These are phyloP conservation scores for Strix uralensis DNA, from an alignment of 2,113 vertebrate species.

Conservation along the genomic window DNA sequence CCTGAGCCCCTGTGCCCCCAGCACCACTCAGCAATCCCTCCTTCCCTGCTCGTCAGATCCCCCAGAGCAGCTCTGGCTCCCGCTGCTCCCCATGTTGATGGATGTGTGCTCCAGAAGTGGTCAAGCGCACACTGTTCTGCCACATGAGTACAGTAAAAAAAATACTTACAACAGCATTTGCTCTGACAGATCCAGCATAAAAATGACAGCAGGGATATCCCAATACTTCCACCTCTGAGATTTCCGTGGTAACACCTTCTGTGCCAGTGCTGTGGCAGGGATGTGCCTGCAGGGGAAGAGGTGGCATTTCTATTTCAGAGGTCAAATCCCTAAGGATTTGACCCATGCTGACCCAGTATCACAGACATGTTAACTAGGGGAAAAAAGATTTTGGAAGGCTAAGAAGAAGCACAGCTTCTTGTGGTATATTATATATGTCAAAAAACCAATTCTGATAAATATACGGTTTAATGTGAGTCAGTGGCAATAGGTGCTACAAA, in stretches of 20 bases:
- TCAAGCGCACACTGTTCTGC: accelerated
- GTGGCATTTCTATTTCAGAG: neutral
- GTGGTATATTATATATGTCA: neutral
- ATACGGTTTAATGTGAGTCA: neutral
- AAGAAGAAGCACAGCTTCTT: neutral
- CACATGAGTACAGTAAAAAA: neutral
- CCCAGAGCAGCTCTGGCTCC: neutral
- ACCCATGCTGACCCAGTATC: neutral
- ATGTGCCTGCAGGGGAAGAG: neutral
- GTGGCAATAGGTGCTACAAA: neutral
- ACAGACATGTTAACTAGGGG: neutral
- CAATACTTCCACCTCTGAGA: neutral
- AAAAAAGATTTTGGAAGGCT: neutral
- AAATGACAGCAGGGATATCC: constrained; percentile 1
- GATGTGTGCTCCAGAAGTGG: accelerated
- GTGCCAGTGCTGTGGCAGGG: neutral
- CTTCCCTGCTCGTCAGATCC: neutral
- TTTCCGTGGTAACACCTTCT: neutral
- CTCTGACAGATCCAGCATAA: neutral
- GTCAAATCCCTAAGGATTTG: neutral
- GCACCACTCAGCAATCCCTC: neutral
- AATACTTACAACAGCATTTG: neutral
- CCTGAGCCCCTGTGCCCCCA: neutral
- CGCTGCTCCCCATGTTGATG: accelerated
- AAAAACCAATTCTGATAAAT: neutral